Percentiles rank a stretch among this genome's conserved stretches.
Evolutionary conservation across 2,113 vertebrate genomes (phyloP).

Genomic region (Phylloscopus trochilus): DNA sequence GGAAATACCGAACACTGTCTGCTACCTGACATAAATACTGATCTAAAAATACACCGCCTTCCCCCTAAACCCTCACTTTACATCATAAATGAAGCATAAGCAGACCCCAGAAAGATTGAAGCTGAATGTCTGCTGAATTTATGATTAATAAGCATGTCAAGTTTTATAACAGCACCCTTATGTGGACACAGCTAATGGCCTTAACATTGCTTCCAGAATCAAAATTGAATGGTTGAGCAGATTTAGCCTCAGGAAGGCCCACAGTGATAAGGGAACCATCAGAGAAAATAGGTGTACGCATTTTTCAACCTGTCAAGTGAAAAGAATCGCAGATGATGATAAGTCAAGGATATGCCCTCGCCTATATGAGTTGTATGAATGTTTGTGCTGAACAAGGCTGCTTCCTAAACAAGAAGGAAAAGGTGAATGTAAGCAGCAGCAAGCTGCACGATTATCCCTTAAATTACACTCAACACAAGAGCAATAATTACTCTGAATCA

Average conservation of each 20-base stretch:
- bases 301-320: slow-evolving; percentile 50
- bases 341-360: slow-evolving; percentile 44
- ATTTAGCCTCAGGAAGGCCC: slow-evolving; percentile 30
- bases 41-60: background rate
- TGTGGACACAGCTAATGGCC: slow-evolving; percentile 48
- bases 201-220: slow-evolving; percentile 44
- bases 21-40: background rate
- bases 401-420: slow-evolving; percentile 15
- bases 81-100: slow-evolving; percentile 48
- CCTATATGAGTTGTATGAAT: background rate
- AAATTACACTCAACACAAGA: slow-evolving; percentile 26
- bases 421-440: slow-evolving; percentile 15
- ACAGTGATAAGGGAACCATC: slow-evolving; percentile 17
- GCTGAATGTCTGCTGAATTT: slow-evolving; percentile 6
- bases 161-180: slow-evolving; percentile 43
- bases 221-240: slow-evolving; percentile 36
- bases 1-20: background rate
- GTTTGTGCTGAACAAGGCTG: slow-evolving; percentile 15
- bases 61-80: background rate
- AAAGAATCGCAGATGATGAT: slow-evolving; percentile 17
- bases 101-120: background rate
- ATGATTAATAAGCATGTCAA: slow-evolving; percentile 58
- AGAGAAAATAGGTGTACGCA: slow-evolving; percentile 14
- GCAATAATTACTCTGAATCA: slow-evolving; percentile 33
- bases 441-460: background rate